Base-by-base conservation (phyloP, 2,113 vertebrate species). In the Clinocottus analis region DNA sequence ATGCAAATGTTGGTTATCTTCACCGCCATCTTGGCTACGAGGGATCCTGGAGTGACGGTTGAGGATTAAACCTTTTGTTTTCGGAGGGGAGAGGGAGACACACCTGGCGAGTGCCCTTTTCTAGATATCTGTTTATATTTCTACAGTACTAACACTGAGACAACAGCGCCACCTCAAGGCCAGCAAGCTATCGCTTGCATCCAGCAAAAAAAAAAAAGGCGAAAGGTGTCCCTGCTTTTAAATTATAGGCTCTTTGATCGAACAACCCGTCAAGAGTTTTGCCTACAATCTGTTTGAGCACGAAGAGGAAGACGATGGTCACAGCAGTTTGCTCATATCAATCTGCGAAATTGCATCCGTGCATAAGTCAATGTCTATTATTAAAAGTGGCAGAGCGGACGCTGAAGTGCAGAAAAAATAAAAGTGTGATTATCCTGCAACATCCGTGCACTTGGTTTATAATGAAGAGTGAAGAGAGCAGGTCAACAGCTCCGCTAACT, bases 401-500 rank as follows among this genome's bases (percentile, higher is more conserved):
- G 1, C 53, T 49, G 29, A 45, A 19, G 45, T 41, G 56, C 16
- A 72, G 35, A 47, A 61, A 27, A 53, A 43, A 47, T 55, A 27
- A 53, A 43, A 37, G 37, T 21, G 47, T 23, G 21, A 63, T 62
- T 1, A 41, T 68, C 55, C 51, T 13, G n/a, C 65, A 47, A 47
- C 81, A 65, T 80, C 69, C 21, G 60, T 35, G 19, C 41, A 17
- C 47, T 82, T 51, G 81, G 23, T 74, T 85, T 8, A 71, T 72
- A 71, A 78, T 29, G 79, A 75, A 37, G 58, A 79, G 78, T 75
- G 80, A 84, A 85, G 51, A 73, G 79, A 84, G 82, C 61, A 58
- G 69, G 60, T 79, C 84, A 69, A 58, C 85, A 69, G 49, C 82
- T 85, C 70, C 13, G 21, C 14, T 90, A 91, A 93, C 81, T 49